Evolutionary conservation across 2,888 invertebrate species (phyloP).

Genomic region (Hanleya hanleyi): DNA sequence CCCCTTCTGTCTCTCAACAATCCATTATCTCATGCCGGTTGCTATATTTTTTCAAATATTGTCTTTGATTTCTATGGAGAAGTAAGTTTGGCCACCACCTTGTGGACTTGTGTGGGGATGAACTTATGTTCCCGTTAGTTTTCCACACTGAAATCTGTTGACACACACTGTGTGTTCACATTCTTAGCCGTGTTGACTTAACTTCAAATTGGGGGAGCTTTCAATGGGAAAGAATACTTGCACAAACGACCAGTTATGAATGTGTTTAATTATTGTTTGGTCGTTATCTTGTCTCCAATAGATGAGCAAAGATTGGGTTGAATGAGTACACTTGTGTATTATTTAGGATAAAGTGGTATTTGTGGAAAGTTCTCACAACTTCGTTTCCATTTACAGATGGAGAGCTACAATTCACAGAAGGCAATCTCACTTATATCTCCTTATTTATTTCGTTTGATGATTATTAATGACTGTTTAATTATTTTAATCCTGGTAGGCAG

Average conservation of each 20-base stretch:
- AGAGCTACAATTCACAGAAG: too few species aligned
- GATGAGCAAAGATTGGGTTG: background rate
- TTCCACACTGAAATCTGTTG: background rate
- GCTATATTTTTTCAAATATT: constrained; percentile 8
- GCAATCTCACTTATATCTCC: too few species aligned
- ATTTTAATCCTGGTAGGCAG: too few species aligned
- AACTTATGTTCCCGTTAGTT: background rate
- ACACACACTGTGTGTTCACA: background rate
- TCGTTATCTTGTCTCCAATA: background rate
- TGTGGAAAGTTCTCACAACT: too few species aligned
- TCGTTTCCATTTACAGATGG: too few species aligned
- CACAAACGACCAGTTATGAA: background rate
- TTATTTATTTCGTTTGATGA: too few species aligned
- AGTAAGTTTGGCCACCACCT: background rate
- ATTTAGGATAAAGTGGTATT: too few species aligned
- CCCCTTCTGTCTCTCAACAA: background rate
- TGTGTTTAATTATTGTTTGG: background rate
- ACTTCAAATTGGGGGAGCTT: background rate
- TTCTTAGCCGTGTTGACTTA: background rate
- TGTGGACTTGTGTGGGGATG: background rate
- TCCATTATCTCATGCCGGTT: background rate
- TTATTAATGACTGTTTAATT: too few species aligned
- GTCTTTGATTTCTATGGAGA: background rate
- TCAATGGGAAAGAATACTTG: background rate
- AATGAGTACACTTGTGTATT: too few species aligned